Evolutionary conservation across 1,140 invertebrate species (phyloP).

Genomic region (Apis mellifera): Amel_HAv3.1 CM009943.2:8106001-8106500

Average conservation of each 20-base stretch:
- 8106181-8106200: slow-evolving; percentile 38
- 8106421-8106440: background rate
- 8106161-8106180: slow-evolving; percentile 23
- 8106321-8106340: background rate
- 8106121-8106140: slow-evolving; percentile 67
- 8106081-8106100: slow-evolving; percentile 65
- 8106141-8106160: slow-evolving; percentile 62
- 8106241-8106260: slow-evolving; percentile 16
- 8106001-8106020: slow-evolving; percentile 54
- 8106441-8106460: background rate
- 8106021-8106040: slow-evolving; percentile 42
- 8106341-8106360: background rate
- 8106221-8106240: slow-evolving; percentile 47
- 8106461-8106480: background rate
- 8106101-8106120: slow-evolving; percentile 60
- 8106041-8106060: slow-evolving; percentile 60
- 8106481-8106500: background rate
- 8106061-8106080: slow-evolving; percentile 75
- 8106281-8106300: background rate
- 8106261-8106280: background rate
- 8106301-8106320: no score
- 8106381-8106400: background rate
- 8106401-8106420: background rate
- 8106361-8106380: background rate
- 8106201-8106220: slow-evolving; percentile 55